These are phyloP conservation scores for Dolomedes plantarius DNA, from an alignment of 2,888 invertebrate species.

Conservation along the genomic window DNA sequence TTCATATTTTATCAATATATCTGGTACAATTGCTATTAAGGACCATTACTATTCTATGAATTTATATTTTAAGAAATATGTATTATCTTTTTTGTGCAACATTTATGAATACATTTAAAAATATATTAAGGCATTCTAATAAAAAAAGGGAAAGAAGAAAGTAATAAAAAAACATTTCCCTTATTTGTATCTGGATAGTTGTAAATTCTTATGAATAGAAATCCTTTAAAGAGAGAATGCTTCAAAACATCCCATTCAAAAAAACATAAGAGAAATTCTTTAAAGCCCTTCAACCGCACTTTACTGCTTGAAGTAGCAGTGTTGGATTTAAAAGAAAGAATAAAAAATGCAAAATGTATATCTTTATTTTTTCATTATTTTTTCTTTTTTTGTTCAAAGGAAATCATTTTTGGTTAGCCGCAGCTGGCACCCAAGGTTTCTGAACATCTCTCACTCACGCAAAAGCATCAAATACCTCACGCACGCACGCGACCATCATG, in stretches of 20 bases:
- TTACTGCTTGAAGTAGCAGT: constrained; percentile 21
- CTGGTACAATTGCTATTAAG: too few relatives aligned
- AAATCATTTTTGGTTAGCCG: constrained; percentile 64
- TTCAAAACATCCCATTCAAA: background rate
- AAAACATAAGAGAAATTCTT: constrained; percentile 16
- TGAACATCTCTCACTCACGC: constrained; percentile 30
- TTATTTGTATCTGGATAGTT: background rate
- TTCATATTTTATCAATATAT: too few relatives aligned
- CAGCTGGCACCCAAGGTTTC: constrained; percentile 53
- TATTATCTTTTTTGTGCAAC: too few relatives aligned
- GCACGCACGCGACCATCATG: constrained; percentile 22
- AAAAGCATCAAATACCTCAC: constrained; percentile 45
- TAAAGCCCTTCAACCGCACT: constrained; percentile 22
- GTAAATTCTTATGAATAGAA: constrained; percentile 30
- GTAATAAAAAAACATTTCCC: background rate
- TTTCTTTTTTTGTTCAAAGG: constrained; percentile 11
- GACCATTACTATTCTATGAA: too few relatives aligned
- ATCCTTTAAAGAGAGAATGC: constrained; percentile 5
- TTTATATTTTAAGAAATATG: too few relatives aligned
- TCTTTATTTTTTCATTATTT: constrained; percentile 18
- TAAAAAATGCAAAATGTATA: constrained; percentile 22
- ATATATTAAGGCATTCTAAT: too few relatives aligned
- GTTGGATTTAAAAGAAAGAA: constrained; percentile 26
- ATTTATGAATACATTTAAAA: too few relatives aligned
- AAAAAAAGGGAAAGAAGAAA: too few relatives aligned